These are phyloP conservation scores for Caenorhabditis wallacei DNA, from an alignment of 2,888 invertebrate species.

Conservation along the genomic window DNA sequence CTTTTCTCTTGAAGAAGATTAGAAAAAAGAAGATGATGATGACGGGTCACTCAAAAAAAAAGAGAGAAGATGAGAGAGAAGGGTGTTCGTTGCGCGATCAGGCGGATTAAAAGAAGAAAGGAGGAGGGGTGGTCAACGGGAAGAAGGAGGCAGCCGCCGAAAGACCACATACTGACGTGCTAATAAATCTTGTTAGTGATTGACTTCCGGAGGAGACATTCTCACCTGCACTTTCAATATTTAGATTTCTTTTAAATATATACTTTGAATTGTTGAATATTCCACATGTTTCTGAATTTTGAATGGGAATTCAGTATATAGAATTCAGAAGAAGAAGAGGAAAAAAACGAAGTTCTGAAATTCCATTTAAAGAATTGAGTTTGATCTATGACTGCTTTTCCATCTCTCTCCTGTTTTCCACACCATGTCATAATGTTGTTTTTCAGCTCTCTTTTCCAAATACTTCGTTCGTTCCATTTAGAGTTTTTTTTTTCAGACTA, in stretches of 20 bases:
- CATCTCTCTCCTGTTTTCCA: constrained; percentile 1
- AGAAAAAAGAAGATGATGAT: constrained; percentile 36
- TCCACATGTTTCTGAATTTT: neutral
- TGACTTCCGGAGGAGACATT: constrained; percentile 55
- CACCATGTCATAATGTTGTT: constrained; percentile 41
- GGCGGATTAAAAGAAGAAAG: constrained; percentile 43
- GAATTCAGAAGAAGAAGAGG: neutral
- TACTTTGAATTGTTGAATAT: neutral
- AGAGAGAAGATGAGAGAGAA: too few relatives aligned
- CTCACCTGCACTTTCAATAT: constrained; percentile 35
- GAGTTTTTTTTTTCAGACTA: neutral
- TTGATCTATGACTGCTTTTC: constrained; percentile 18
- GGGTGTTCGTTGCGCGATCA: constrained; percentile 61
- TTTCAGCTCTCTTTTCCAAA: constrained; percentile 6
- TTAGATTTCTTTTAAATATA: constrained; percentile 12
- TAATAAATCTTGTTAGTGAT: constrained; percentile 60
- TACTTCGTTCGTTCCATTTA: constrained; percentile 1
- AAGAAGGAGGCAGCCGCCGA: constrained; percentile 30
- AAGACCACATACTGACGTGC: constrained; percentile 53
- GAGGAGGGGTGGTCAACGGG: constrained; percentile 17
- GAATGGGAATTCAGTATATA: neutral
- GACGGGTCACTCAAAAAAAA: constrained; percentile 42
- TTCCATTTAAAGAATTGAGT: constrained; percentile 18
- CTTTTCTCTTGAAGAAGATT: constrained; percentile 14
- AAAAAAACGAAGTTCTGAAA: neutral